These are phyloP conservation scores for Protaetia brevitarsis DNA, from an alignment of 1,140 invertebrate species.

Conservation along the genomic window DNA sequence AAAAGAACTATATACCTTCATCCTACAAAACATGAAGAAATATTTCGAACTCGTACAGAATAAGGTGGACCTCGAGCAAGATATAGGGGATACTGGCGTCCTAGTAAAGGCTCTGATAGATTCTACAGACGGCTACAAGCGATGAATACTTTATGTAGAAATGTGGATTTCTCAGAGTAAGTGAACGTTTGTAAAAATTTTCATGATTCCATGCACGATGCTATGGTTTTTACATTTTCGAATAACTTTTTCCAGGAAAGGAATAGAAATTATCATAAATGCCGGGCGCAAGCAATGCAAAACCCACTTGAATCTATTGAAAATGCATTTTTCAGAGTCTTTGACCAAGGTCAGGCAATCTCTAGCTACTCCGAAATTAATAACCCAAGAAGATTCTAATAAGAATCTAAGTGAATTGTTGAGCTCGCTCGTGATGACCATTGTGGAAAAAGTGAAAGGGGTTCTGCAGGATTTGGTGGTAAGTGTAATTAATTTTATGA, in stretches of 20 bases:
- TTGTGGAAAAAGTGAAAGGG: slow-evolving; percentile 87
- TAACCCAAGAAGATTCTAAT: slow-evolving; percentile 55
- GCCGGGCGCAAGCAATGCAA: slow-evolving; percentile 66
- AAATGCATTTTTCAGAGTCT: slow-evolving; percentile 65
- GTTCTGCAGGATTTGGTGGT: slow-evolving; percentile 84
- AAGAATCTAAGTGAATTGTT: slow-evolving; percentile 70
- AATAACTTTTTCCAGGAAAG: slow-evolving; percentile 52
- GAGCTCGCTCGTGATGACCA: slow-evolving; percentile 72
- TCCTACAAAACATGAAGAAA: slow-evolving; percentile 70
- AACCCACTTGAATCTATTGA: slow-evolving; percentile 62
- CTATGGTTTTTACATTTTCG: background rate
- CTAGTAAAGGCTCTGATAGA: slow-evolving; percentile 84
- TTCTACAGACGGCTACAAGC: slow-evolving; percentile 87
- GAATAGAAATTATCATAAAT: slow-evolving; percentile 63
- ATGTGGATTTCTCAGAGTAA: slow-evolving; percentile 69
- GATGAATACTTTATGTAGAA: slow-evolving; percentile 80
- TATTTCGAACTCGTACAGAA: slow-evolving; percentile 70
- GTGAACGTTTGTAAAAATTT: slow-evolving; percentile 42
- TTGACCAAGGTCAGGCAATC: slow-evolving; percentile 70
- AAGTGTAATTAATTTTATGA: slow-evolving; percentile 32
- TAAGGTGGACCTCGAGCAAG: slow-evolving; percentile 67
- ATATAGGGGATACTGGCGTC: slow-evolving; percentile 78
- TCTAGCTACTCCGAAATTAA: slow-evolving; percentile 67
- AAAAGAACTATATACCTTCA: slow-evolving; percentile 67
- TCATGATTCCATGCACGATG: background rate